Conservation (phyloP, 1,140 invertebrate species). For the Trigoniulus corallinus region DNA sequence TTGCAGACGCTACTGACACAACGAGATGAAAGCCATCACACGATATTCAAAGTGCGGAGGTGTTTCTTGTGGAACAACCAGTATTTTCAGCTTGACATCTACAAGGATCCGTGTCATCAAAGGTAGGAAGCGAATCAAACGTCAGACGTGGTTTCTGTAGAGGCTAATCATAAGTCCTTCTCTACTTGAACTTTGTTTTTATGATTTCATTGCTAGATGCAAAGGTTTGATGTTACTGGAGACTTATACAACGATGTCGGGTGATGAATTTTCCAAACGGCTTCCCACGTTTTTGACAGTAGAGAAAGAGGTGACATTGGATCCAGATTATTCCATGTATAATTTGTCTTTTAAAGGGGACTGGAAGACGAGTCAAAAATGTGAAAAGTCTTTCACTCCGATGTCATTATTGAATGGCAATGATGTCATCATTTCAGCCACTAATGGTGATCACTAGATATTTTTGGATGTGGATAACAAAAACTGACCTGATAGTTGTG, state of each 20-base stretch:
- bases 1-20: slow-evolving; percentile 78
- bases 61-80: slow-evolving; percentile 97
- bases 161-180: slow-evolving; percentile 3
- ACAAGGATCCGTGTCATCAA: slow-evolving; percentile 79
- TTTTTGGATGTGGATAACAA: no score
- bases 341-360: slow-evolving; percentile 82
- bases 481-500: no score
- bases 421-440: no score
- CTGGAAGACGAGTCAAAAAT: slow-evolving; percentile 35
- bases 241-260: slow-evolving; percentile 77
- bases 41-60: slow-evolving; percentile 82
- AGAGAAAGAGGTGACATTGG: slow-evolving; percentile 76
- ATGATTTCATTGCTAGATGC: slow-evolving; percentile 39
- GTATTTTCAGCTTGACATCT: slow-evolving; percentile 97
- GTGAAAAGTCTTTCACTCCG: background rate
- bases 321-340: slow-evolving; percentile 90
- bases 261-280: slow-evolving; percentile 45
- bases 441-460: no score
- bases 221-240: slow-evolving; percentile 80
- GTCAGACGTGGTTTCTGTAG: background rate
- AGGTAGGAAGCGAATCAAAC: slow-evolving; percentile 36
- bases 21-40: slow-evolving; percentile 82
- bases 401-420: background rate
- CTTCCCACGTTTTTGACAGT: slow-evolving; percentile 78
- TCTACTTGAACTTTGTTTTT: no score